A percentile compares a stretch with the other conserved stretches of the same genome.
Conservation (phyloP, 1,140 invertebrate species). For the Triops cancriformis region DNA sequence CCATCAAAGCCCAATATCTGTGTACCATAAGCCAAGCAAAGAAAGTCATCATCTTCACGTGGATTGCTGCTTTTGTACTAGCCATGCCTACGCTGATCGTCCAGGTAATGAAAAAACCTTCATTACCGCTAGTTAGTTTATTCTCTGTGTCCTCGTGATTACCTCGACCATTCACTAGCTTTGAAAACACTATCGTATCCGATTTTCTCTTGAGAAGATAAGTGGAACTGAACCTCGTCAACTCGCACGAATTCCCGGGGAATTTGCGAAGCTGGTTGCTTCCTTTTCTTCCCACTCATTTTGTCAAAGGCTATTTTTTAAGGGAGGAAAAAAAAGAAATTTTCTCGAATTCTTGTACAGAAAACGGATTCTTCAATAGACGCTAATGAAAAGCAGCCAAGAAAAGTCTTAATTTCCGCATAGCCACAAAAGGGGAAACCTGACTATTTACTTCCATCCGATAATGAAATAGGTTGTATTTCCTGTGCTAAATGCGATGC, state of each 20-base stretch:
- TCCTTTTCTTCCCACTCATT: background rate
- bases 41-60: slow-evolving; percentile 53
- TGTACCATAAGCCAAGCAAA: slow-evolving; percentile 61
- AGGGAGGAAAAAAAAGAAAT: background rate
- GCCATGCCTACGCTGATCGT: slow-evolving; percentile 50
- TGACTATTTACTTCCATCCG: background rate
- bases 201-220: too few relatives aligned
- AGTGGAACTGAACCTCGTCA: too few relatives aligned
- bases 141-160: background rate
- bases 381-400: background rate
- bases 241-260: too few relatives aligned
- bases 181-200: background rate
- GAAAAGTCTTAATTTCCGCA: background rate
- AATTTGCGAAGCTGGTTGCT: too few relatives aligned
- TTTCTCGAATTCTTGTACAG: background rate
- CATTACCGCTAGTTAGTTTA: background rate
- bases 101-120: slow-evolving; percentile 42
- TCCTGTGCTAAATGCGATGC: background rate
- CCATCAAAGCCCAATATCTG: slow-evolving; percentile 61
- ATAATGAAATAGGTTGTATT: background rate
- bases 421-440: background rate
- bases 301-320: background rate
- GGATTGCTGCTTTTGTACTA: slow-evolving; percentile 51
- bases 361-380: background rate
- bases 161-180: background rate